Percentiles rank a stretch among this genome's conserved stretches.
phyloP scores from a whole-genome alignment of 2,113 vertebrate species.

The Chaetops frenatus region DNA sequence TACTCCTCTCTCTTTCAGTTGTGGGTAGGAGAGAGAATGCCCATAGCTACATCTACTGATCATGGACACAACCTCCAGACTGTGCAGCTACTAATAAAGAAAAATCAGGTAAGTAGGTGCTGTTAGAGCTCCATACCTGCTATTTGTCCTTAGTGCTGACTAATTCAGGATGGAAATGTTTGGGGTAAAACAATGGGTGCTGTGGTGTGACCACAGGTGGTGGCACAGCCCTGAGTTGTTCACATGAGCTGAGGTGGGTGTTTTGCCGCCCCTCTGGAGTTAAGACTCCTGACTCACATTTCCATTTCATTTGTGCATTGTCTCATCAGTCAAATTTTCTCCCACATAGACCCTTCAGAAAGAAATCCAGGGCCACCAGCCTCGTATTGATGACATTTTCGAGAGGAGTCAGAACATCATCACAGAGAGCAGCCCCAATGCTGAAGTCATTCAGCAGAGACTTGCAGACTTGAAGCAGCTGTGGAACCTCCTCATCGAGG shows the following conservation, averaged over 20 bases:
- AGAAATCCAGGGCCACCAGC: constrained; percentile 94
- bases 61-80: constrained; percentile 96
- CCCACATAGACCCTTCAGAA: constrained; percentile 88
- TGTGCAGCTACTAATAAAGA: constrained; percentile 95
- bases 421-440: constrained; percentile 76
- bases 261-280: neutral
- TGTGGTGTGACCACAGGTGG: no score
- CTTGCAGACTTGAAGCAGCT: constrained; percentile 81
- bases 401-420: constrained; percentile 86
- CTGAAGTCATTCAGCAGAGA: constrained; percentile 79
- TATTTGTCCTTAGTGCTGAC: neutral
- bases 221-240: neutral
- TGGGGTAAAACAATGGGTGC: neutral
- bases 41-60: constrained; percentile 90
- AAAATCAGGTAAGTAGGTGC: constrained; percentile 84
- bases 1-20: constrained; percentile 59
- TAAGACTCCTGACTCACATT: neutral
- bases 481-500: constrained; percentile 84
- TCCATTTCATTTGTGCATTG: neutral
- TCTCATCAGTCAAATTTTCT: neutral
- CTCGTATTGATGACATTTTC: constrained; percentile 89
- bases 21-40: constrained; percentile 89
- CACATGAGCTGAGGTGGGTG: neutral
- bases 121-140: neutral
- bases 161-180: neutral